Conservation (phyloP, 2,797 vertebrate genomes). For the Holocentrus rufus region DNA sequence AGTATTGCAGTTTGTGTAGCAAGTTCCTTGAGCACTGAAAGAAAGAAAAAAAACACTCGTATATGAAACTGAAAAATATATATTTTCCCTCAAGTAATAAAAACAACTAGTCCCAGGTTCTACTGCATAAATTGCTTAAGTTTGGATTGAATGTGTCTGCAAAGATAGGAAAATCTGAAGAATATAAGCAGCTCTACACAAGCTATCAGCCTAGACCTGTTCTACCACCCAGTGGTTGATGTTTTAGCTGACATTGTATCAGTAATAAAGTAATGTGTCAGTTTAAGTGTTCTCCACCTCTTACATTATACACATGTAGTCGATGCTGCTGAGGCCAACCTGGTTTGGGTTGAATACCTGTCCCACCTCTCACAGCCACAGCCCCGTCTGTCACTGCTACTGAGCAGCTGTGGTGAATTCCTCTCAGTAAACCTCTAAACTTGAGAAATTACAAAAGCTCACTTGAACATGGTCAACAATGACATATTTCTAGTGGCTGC, state of each 20-base stretch:
- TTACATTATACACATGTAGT: neutral
- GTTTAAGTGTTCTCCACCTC: neutral
- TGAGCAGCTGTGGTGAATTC: too few species aligned
- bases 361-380: too few species aligned
- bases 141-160: slow-evolving; percentile 27
- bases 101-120: neutral
- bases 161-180: slow-evolving; percentile 17
- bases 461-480: too few species aligned
- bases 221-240: neutral
- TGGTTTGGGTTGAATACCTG: too few species aligned
- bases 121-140: slow-evolving; percentile 19
- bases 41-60: slow-evolving; percentile 11
- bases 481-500: too few species aligned
- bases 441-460: too few species aligned
- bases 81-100: neutral
- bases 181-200: slow-evolving; percentile 12
- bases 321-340: too few species aligned
- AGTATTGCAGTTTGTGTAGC: slow-evolving; percentile 54
- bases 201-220: neutral
- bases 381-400: too few species aligned
- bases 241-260: neutral
- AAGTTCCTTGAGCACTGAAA: slow-evolving; percentile 27
- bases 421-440: too few species aligned
- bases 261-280: neutral
- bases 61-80: neutral